Evolutionary conservation across 2,113 vertebrate genomes (phyloP).

Genomic region (Oriolus oriolus): DNA sequence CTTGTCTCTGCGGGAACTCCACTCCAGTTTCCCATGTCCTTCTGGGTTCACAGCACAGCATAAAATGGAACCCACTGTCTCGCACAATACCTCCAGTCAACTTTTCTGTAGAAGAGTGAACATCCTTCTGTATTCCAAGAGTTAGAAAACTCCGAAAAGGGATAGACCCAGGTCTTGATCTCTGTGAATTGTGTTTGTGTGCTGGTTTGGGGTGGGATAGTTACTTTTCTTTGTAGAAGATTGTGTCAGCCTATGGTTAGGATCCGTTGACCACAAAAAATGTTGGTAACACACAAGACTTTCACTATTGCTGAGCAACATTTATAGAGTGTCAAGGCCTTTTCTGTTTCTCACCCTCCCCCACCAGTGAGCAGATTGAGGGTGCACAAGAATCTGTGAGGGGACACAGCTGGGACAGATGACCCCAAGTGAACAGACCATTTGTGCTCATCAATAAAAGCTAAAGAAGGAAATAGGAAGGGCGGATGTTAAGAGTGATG

Average conservation of each 20-base stretch:
- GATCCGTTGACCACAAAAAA: background rate
- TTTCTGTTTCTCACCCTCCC: background rate
- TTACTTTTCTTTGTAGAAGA: background rate
- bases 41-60: background rate
- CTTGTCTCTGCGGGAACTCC: background rate
- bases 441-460: background rate
- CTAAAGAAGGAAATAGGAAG: background rate
- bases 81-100: rapidly evolving
- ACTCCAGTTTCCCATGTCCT: background rate
- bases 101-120: background rate
- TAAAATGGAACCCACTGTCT: background rate
- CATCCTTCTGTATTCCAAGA: background rate
- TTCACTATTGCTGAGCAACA: background rate
- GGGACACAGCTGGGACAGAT: rapidly evolving
- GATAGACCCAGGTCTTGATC: background rate
- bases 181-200: background rate
- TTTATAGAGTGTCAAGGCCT: rapidly evolving
- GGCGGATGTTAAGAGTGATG: background rate
- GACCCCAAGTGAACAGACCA: background rate
- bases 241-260: background rate
- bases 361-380: background rate
- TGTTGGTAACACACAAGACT: background rate
- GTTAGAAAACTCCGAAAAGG: background rate
- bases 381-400: background rate
- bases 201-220: background rate